Percentiles rank a stretch among this genome's conserved stretches.
Conservation (phyloP, 2,113 vertebrate genomes). For the Tichodroma muraria region DNA sequence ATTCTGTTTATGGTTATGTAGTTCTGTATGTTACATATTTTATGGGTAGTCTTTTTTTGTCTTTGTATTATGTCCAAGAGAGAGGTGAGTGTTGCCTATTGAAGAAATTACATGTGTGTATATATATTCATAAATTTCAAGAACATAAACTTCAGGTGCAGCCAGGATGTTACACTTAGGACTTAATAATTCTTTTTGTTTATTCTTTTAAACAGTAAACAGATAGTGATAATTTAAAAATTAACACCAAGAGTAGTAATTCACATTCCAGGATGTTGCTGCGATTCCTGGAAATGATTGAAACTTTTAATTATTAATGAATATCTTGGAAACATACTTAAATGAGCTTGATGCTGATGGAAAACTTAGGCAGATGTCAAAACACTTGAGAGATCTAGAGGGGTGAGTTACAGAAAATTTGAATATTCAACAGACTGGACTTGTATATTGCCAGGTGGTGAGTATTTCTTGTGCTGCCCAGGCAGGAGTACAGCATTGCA, state of each 20-base stretch:
- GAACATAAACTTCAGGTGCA: background rate
- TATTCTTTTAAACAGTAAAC: background rate
- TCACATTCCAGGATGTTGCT: background rate
- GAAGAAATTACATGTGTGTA: background rate
- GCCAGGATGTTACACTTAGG: background rate
- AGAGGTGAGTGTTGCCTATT: background rate
- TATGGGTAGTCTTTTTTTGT: background rate
- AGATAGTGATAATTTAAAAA: background rate
- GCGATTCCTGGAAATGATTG: background rate
- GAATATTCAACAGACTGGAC: background rate
- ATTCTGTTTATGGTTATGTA: background rate
- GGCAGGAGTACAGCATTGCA: background rate
- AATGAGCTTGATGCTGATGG: background rate
- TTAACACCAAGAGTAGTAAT: background rate
- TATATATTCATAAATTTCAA: background rate
- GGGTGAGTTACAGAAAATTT: background rate
- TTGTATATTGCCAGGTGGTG: background rate
- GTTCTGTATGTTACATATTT: background rate
- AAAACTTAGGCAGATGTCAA: background rate
- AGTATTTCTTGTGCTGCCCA: background rate
- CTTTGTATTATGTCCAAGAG: background rate
- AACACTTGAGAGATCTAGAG: background rate
- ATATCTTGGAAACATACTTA: background rate
- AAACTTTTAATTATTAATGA: background rate
- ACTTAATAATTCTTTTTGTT: background rate